These are phyloP conservation scores for Drosophila trichaetosa DNA, from an alignment of 2,888 invertebrate species.

Conservation along the genomic window DNA sequence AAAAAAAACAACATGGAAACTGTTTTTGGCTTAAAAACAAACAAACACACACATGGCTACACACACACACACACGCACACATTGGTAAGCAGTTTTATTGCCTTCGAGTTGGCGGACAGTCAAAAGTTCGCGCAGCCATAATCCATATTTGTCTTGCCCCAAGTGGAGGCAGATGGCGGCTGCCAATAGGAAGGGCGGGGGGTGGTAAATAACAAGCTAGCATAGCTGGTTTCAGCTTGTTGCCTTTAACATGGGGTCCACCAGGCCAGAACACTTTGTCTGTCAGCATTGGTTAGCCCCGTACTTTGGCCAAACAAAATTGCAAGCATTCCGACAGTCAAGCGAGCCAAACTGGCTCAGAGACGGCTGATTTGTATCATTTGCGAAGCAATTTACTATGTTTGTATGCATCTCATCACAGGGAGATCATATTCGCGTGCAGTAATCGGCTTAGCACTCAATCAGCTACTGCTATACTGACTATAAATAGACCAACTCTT, in stretches of 20 bases:
- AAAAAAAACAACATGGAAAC: conserved; percentile 28
- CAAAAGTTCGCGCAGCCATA: conserved; percentile 36
- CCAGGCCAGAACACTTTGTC: conserved; percentile 25
- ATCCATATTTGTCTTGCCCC: conserved; percentile 29
- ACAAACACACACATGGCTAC: background rate
- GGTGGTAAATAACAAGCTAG: conserved; percentile 4
- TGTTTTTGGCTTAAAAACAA: conserved; percentile 21
- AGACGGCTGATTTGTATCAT: background rate
- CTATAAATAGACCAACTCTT: background rate
- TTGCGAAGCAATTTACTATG: background rate
- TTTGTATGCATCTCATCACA: background rate
- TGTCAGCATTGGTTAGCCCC: conserved; percentile 36
- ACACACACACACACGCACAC: background rate
- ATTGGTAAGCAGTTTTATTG: conserved; percentile 22
- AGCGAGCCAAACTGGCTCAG: conserved; percentile 14
- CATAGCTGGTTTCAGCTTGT: conserved; percentile 26
- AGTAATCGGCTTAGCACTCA: background rate
- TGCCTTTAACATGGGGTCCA: conserved; percentile 20
- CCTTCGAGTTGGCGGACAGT: conserved; percentile 18
- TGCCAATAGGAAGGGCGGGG: background rate
- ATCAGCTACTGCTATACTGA: background rate
- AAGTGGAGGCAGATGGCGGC: background rate
- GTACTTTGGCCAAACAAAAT: conserved; percentile 47
- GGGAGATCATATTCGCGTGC: background rate
- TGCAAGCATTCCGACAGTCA: conserved; percentile 55